A percentile compares a stretch with the other conserved stretches of the same genome.
Conservation (phyloP, 2,888 invertebrate species). For the Callyntrura sp. region DNA sequence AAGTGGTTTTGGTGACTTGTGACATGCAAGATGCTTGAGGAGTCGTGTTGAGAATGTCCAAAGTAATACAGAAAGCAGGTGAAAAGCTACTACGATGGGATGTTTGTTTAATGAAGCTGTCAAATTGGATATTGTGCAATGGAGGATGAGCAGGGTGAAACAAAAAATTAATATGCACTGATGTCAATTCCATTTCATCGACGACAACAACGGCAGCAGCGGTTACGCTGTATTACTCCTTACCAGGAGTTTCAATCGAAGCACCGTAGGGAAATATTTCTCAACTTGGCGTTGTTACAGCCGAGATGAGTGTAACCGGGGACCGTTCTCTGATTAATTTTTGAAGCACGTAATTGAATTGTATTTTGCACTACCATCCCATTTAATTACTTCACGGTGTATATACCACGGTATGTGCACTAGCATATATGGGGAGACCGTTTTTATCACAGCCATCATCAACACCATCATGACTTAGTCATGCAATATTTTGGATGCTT, state of each 20-base stretch:
- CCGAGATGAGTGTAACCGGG: neutral
- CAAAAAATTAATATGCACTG: slow-evolving; percentile 57
- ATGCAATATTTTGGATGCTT: slow-evolving; percentile 55
- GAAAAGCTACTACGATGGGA: slow-evolving; percentile 30
- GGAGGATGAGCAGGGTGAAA: slow-evolving; percentile 39
- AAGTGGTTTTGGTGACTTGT: neutral
- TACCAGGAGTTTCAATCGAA: neutral
- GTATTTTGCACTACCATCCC: slow-evolving; percentile 69
- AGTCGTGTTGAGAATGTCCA: neutral
- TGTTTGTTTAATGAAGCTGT: slow-evolving; percentile 74
- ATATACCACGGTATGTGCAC: neutral
- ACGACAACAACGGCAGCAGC: neutral
- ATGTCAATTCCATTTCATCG: slow-evolving; percentile 42
- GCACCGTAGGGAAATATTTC: neutral
- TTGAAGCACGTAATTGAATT: slow-evolving; percentile 71
- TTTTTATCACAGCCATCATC: slow-evolving; percentile 42
- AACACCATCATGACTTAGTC: slow-evolving; percentile 26
- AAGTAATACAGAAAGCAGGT: slow-evolving; percentile 37
- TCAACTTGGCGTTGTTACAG: neutral
- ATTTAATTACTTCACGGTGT: slow-evolving; percentile 63
- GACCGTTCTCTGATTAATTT: slow-evolving; percentile 61
- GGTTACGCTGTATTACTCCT: neutral
- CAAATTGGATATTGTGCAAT: slow-evolving; percentile 61
- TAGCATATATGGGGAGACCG: neutral
- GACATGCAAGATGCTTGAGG: neutral